A percentile compares a stretch with the other conserved stretches of the same genome.
phyloP scores from a whole-genome alignment of 2,888 invertebrate species.

The Eupithecia insigniata region DNA sequence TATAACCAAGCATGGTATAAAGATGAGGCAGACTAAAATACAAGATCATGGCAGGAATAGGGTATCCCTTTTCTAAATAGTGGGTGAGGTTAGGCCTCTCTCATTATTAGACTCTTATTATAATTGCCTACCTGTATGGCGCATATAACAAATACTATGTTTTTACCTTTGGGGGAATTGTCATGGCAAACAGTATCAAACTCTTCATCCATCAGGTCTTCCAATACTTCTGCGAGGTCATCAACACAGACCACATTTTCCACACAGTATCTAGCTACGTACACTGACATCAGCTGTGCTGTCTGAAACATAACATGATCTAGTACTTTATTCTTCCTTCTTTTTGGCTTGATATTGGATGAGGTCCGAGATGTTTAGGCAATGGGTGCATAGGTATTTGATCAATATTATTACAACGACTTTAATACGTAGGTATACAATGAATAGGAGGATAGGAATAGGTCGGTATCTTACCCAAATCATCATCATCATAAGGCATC shows the following conservation, averaged over 20 bases:
- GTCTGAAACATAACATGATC: constrained; percentile 71
- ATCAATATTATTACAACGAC: background rate
- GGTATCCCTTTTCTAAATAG: background rate
- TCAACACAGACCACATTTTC: constrained; percentile 84
- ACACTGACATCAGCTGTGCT: constrained; percentile 86
- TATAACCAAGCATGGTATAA: too few relatives aligned
- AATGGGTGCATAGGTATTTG: background rate
- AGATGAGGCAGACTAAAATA: too few relatives aligned
- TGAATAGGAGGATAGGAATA: too few relatives aligned
- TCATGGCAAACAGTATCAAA: constrained; percentile 90
- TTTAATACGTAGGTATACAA: too few relatives aligned
- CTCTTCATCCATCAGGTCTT: constrained; percentile 89
- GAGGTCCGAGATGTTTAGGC: background rate
- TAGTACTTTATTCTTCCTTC: background rate
- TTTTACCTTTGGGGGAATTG: constrained; percentile 85
- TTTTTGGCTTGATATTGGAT: background rate
- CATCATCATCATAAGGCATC: background rate
- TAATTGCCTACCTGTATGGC: background rate
- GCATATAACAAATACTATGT: background rate
- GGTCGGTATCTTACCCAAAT: background rate
- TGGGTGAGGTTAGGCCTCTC: background rate
- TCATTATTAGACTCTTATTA: background rate
- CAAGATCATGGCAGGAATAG: background rate
- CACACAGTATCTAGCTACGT: constrained; percentile 86
- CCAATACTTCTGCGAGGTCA: constrained; percentile 86